Conservation (phyloP, 2,888 invertebrate species). For the Orgyia antiqua region DNA sequence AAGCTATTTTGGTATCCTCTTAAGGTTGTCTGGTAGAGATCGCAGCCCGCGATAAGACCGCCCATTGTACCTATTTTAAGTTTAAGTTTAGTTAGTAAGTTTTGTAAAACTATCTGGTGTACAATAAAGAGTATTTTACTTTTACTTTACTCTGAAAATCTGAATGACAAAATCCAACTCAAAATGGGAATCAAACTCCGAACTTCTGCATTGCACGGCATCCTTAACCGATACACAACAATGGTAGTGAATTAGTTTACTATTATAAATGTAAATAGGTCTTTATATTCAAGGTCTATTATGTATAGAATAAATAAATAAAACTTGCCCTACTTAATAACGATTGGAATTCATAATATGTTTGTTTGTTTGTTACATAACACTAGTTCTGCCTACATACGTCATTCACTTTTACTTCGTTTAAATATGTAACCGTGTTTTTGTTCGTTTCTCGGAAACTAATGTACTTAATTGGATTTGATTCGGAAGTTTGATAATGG, state of each 20-base stretch:
- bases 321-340: constrained; percentile 2
- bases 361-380: constrained; percentile 6
- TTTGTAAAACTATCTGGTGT: too few species aligned
- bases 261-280: constrained; percentile 3
- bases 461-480: background rate
- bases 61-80: too few species aligned
- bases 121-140: too few species aligned
- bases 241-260: background rate
- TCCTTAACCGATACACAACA: too few species aligned
- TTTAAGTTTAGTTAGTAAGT: too few species aligned
- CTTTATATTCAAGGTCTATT: constrained; percentile 13
- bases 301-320: constrained; percentile 12
- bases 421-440: background rate
- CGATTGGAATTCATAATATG: constrained; percentile 8
- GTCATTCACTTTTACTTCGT: constrained; percentile 2
- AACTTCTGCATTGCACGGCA: too few species aligned
- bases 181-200: too few species aligned
- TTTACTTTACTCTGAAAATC: too few species aligned
- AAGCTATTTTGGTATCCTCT: too few species aligned
- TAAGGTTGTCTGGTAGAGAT: too few species aligned
- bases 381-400: background rate
- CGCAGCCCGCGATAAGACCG: too few species aligned
- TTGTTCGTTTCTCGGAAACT: background rate
- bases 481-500: background rate
- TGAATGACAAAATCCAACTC: too few species aligned